Evolutionary conservation across 2,797 vertebrate genomes (phyloP), one percentile per base, ranked within the genome.

Genomic region (Limnodromus scolopaceus): DNA sequence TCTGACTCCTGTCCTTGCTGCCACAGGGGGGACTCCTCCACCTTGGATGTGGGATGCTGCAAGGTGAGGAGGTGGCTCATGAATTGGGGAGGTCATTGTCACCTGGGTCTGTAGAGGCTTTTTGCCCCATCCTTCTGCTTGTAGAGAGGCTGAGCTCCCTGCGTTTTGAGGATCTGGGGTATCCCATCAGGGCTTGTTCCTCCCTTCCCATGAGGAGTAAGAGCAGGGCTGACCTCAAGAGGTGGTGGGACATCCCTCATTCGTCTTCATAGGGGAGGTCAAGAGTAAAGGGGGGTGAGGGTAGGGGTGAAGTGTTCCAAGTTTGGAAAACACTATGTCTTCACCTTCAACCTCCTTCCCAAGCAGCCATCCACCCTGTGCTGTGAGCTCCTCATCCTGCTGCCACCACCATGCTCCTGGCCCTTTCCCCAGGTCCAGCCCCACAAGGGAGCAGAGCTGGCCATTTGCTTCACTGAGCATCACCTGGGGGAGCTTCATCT

Each of bases 21-120:
- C 20, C 5, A 3, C 1, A 13, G 4, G 0, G 0, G 0, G 2
- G 24, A 11, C 25, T 72, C 6, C 22, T 57, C 27, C 7, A 4
- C 5, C 20, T 30, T 25, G 78, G 68, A 11, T 0, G 2, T 23
- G 38, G 23, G 61, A 14, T 61, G 61, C 1, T 81, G 24, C 0
- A 0, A 28, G 53, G 4, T 20, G 18, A 32, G 77, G 69, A 78
- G 24, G 53, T 48, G 63, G 49, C 24, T 84, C 6, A 0, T 41
- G 38, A 3, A 43, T 7, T 51, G n/a, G 41, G 15, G 72, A 36
- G 17, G 46, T 41, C 3, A 0, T 6, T 63, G 51, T 20, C 4
- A 3, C 12, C 22, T 3, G 51, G 36, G 46, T n/a, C 20, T 30
- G 41, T 18, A 53, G 36, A 60, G n/a, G 48, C 4, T 61, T 89